A percentile compares a stretch with the other conserved stretches of the same genome.
Conservation (phyloP, 2,888 invertebrate species). For the Rutpela maculata region DNA sequence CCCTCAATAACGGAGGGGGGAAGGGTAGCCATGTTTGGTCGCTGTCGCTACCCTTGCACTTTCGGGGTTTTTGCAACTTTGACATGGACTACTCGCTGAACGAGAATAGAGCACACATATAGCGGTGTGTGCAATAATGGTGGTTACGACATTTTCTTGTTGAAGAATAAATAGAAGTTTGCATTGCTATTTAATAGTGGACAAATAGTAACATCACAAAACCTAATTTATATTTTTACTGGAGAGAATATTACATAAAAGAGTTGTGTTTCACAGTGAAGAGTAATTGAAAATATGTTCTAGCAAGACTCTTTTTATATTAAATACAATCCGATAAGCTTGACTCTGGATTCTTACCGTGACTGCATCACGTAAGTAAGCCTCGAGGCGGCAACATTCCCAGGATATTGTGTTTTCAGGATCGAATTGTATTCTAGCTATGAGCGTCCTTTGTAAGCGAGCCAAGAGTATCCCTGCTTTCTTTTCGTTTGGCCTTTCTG, state of each 20-base stretch:
- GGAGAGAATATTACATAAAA: neutral
- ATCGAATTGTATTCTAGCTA: neutral
- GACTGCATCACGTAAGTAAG: neutral
- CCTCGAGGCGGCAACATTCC: slow-evolving; percentile 16
- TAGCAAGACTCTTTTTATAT: neutral
- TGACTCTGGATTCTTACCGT: neutral
- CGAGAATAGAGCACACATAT: too few species aligned
- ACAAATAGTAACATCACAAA: neutral
- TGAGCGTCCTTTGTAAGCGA: slow-evolving; percentile 1
- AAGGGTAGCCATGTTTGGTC: too few species aligned
- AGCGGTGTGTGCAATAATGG: too few species aligned
- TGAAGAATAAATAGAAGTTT: too few species aligned
- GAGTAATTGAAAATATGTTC: neutral
- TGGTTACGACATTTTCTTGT: too few species aligned
- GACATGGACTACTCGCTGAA: too few species aligned
- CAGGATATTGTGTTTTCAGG: slow-evolving; percentile 22
- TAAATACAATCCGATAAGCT: neutral
- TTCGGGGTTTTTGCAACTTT: too few species aligned
- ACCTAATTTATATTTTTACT: neutral
- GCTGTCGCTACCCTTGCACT: too few species aligned
- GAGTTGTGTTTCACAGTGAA: neutral
- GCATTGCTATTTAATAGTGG: too few species aligned
- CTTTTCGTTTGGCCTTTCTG: neutral
- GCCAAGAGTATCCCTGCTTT: slow-evolving; percentile 7
- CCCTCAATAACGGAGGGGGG: too few species aligned